Conservation (phyloP, 1,140 invertebrate genomes). For the Aplysia californica region DNA sequence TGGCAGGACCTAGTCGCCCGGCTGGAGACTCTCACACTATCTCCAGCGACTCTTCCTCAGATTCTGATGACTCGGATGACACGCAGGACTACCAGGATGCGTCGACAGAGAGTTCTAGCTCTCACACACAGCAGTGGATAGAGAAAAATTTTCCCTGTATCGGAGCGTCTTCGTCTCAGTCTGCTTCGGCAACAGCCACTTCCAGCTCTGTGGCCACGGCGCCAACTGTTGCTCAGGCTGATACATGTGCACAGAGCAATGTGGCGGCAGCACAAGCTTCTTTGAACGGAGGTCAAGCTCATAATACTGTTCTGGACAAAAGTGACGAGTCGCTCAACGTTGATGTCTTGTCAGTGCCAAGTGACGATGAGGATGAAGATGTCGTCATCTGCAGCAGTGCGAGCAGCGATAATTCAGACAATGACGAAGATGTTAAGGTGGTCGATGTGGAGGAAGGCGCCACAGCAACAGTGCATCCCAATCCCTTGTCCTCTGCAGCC, state of each 20-base stretch:
- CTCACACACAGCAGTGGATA: slow-evolving; percentile 21
- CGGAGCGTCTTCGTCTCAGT: not conserved
- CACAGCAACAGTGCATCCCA: not conserved
- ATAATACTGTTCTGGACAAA: not conserved
- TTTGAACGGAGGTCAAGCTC: not conserved
- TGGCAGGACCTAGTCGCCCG: not conserved
- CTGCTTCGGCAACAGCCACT: not conserved
- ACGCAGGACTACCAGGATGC: not conserved
- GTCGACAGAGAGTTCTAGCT: not conserved
- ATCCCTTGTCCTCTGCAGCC: not conserved
- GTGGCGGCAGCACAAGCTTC: not conserved
- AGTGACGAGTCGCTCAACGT: not conserved
- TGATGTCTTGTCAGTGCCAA: slow-evolving; percentile 16
- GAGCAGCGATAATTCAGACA: slow-evolving; percentile 6
- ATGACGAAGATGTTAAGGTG: slow-evolving; percentile 4
- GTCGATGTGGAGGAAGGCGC: not conserved
- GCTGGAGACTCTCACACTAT: slow-evolving; percentile 2
- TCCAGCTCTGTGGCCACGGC: not conserved
- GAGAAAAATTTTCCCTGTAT: slow-evolving; percentile 12
- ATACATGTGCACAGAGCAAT: not conserved
- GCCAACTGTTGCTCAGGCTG: not conserved
- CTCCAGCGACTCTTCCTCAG: slow-evolving; percentile 17
- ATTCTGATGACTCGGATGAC: slow-evolving; percentile 11
- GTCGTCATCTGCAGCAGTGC: slow-evolving; percentile 10
- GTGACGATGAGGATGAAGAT: slow-evolving; percentile 26